Percentiles rank a stretch among this genome's conserved stretches.
Evolutionary conservation across 2,113 vertebrate species (phyloP).

Genomic region (Clarias magur): DNA sequence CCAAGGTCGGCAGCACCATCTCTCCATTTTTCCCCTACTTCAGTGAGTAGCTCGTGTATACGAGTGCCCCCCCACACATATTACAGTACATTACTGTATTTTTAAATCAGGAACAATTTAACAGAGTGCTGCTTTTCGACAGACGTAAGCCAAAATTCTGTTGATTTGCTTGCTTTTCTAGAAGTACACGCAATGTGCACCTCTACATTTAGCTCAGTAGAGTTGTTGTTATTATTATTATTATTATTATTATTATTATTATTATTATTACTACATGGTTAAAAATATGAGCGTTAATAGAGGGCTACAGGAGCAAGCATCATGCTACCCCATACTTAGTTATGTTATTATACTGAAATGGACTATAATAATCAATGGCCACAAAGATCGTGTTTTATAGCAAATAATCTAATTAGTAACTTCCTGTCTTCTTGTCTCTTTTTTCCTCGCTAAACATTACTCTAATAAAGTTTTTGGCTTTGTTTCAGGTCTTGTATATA

Average conservation of each 20-base stretch:
- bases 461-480: no score
- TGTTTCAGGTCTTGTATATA: not conserved
- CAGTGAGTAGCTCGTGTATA: constrained; percentile 37
- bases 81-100: not conserved
- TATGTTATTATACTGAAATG: not conserved
- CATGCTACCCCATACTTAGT: not conserved
- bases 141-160: not conserved
- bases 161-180: not conserved
- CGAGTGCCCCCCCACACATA: not conserved
- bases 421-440: no score
- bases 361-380: not conserved
- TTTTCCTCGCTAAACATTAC: not conserved
- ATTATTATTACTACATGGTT: not conserved
- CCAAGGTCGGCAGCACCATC: constrained; percentile 46
- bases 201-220: not conserved
- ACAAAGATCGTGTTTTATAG: not conserved
- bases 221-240: not conserved
- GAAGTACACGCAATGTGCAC: not conserved
- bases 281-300: not conserved
- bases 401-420: not conserved
- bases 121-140: not conserved
- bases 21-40: constrained; percentile 58
- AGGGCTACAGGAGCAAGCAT: not conserved
- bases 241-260: not conserved
- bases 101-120: not conserved